Evolutionary conservation across 2,888 invertebrate genomes (phyloP).

Genomic region (Amblyteles armatorius): DNA sequence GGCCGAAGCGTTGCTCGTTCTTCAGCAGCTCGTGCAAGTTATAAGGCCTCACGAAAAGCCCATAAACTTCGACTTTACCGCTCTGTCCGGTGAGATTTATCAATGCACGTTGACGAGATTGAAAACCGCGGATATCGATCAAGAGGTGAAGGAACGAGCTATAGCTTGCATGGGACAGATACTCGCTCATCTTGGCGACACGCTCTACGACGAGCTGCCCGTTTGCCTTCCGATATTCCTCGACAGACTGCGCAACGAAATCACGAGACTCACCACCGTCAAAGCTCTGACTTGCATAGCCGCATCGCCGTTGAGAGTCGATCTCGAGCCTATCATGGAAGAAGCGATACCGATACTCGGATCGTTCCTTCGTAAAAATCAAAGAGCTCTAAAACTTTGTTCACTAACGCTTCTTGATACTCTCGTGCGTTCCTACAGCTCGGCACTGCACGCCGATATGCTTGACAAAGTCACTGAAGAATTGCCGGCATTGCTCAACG

Average conservation of each 20-base stretch:
- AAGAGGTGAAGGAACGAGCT: conserved; percentile 99
- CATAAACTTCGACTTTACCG: conserved; percentile 90
- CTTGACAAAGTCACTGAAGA: conserved; percentile 93
- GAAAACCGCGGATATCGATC: conserved; percentile 98
- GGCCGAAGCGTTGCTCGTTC: conserved; percentile 96
- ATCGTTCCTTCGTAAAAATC: conserved; percentile 98
- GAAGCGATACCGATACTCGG: conserved; percentile 97
- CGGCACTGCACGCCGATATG: conserved; percentile 89
- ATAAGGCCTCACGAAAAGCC: conserved; percentile 90
- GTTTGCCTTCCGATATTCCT: conserved; percentile 97
- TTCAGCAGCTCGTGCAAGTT: conserved; percentile 97
- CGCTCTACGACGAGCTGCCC: conserved; percentile 91
- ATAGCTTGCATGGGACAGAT: conserved; percentile 99
- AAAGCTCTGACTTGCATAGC: conserved; percentile 98
- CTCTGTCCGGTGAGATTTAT: conserved; percentile 93
- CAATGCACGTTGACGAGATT: conserved; percentile 93
- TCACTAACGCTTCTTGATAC: conserved; percentile 96
- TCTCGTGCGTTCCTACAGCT: conserved; percentile 94
- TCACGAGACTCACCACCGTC: conserved; percentile 97
- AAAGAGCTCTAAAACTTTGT: conserved; percentile 96
- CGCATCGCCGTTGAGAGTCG: conserved; percentile 94
- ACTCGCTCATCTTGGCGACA: conserved; percentile 96
- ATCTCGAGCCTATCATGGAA: conserved; percentile 92
- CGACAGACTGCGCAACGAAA: conserved; percentile 98
- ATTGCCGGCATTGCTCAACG: conserved; percentile 95